Base-by-base conservation (phyloP, 1,140 invertebrate genomes). In the Hylaeus anthracinus region DNA sequence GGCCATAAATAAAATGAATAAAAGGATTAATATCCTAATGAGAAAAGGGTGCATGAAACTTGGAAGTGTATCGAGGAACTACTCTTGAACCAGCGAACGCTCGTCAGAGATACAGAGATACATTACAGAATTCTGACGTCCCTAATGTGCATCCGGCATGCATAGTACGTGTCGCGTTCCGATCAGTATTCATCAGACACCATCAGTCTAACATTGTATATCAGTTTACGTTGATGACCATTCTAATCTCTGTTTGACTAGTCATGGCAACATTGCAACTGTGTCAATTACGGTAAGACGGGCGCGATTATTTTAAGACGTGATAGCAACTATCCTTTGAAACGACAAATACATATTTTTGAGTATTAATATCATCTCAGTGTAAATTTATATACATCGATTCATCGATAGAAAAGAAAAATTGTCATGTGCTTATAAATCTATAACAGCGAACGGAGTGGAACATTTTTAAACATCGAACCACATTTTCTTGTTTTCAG, bases 171-270 rank as follows among this genome's bases (percentile, higher is more conserved):
- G 51, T 15, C n/a, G 3, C 14, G 41, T 72, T 72, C 14, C 55
- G 39, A 56, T 56, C 55, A 26, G 41, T 72, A 72, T 58, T 55
- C 70, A 72, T 58, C 70, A 58, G n/a, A 9, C 70, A 51, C 10
- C 51, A 9, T 9, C 51, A 10, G 51, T 9, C 51, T 26, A 58
- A 72, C 55, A 5, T 58, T 41, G 56, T 58, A 58, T 41, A 12
- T 6, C 4, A 37, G 70, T n/a, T 72, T 41, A 14, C 10, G 70
- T 72, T 45, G 58, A 72, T 45, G 70, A 72, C 70, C 58, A 41
- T 58, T 58, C 55, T 72, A 58, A 72, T 72, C 70, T 45, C 26
- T 37, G 70, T 60, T 72, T 60, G 55, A 72, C 41, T 60, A 60
- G 51, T 51, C 51, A 8, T 9, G 51, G 2, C 10, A 51, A 51